Evolutionary conservation across 2,113 vertebrate genomes (phyloP).

Genomic region (Percina caprodes): DNA sequence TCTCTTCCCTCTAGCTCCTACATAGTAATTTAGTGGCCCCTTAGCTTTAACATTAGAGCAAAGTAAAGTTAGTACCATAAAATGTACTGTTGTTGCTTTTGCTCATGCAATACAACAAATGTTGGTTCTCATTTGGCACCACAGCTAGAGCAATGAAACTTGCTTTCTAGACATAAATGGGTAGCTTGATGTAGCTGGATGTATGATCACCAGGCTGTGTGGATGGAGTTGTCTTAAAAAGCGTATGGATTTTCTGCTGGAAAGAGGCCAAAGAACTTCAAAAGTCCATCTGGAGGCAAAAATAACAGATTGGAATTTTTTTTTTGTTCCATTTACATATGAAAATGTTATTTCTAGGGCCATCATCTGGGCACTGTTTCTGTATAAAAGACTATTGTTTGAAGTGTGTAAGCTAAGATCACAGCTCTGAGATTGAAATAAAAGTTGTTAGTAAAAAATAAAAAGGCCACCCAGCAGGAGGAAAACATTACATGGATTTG

Average conservation of each 20-base stretch:
- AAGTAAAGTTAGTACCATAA: conserved; percentile 15
- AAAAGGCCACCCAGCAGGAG: not conserved
- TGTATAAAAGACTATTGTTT: conserved; percentile 36
- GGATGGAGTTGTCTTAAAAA: conserved; percentile 42
- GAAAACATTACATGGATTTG: conserved; percentile 1
- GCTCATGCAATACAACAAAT: conserved; percentile 35
- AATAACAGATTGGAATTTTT: conserved; percentile 54
- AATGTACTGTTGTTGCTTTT: conserved; percentile 15
- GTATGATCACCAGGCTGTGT: conserved; percentile 22
- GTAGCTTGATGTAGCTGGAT: conserved; percentile 23
- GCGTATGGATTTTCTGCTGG: conserved; percentile 38
- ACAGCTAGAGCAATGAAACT: conserved; percentile 27
- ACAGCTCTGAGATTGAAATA: conserved; percentile 25
- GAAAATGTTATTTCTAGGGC: conserved; percentile 21
- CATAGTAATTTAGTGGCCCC: conserved; percentile 24
- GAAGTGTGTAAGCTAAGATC: conserved; percentile 23
- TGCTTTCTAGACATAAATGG: conserved; percentile 41
- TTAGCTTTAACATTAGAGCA: conserved; percentile 38
- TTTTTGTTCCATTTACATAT: conserved; percentile 27
- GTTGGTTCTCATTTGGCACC: conserved; percentile 10
- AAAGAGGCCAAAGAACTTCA: conserved; percentile 54
- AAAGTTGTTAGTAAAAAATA: not conserved
- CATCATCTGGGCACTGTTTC: conserved; percentile 29
- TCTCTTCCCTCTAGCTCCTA: conserved; percentile 23
- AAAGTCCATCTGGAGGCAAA: conserved; percentile 57